Conservation (phyloP, 2,113 vertebrate genomes). For the Callithrix jacchus region DNA sequence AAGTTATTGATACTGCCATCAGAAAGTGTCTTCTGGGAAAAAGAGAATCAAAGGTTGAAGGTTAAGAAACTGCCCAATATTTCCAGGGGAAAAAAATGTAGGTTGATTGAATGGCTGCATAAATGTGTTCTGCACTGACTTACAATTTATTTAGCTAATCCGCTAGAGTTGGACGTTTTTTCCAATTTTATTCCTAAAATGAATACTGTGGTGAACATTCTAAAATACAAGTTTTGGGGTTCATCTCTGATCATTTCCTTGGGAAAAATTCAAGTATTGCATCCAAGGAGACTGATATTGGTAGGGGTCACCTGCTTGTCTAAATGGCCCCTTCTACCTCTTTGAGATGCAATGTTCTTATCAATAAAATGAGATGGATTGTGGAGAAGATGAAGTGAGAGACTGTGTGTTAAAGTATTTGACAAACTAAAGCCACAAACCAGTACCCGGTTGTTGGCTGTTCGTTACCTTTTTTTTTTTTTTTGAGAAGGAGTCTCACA, state of each 20-base stretch:
- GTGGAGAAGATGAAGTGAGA: not conserved
- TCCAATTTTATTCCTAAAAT: constrained; percentile 34
- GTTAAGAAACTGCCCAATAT: not conserved
- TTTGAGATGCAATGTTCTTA: not conserved
- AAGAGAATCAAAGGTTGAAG: not conserved
- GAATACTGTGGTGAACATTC: not conserved
- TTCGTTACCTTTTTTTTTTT: not conserved
- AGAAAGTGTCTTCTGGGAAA: not conserved
- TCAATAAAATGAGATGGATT: not conserved
- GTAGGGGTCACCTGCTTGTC: not conserved
- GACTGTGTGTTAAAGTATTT: not conserved
- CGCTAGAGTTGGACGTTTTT: not conserved
- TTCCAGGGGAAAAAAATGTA: not conserved
- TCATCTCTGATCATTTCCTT: not conserved
- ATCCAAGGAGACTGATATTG: not conserved
- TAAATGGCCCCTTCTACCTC: not conserved
- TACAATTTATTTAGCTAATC: not conserved
- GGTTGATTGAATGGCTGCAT: not conserved
- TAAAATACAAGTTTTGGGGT: not conserved
- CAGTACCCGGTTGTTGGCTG: not conserved
- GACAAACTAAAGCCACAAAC: not conserved
- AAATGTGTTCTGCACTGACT: not conserved
- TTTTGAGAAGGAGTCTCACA: too few species aligned
- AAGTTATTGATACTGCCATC: not conserved
- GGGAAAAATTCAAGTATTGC: not conserved